These are phyloP conservation scores for Brachyhypopomus gauderio DNA, from an alignment of 2,113 vertebrate species.

Conservation along the genomic window DNA sequence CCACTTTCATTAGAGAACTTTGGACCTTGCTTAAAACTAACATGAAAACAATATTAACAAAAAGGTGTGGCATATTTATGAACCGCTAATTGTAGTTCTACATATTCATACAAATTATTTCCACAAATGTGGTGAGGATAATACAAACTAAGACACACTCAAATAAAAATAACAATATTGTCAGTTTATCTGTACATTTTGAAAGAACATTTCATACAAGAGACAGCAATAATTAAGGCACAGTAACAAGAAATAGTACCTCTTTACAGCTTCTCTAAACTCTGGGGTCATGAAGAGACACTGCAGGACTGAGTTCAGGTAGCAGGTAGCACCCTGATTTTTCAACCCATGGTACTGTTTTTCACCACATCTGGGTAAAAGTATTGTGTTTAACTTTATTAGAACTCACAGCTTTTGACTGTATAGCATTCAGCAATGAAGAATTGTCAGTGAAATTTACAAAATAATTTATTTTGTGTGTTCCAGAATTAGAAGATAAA, in stretches of 20 bases:
- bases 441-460: too few species aligned
- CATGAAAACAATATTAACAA: not conserved
- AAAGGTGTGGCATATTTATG: not conserved
- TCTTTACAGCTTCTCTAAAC: slow-evolving; percentile 16
- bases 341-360: slow-evolving; percentile 24
- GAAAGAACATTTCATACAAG: not conserved
- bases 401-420: too few species aligned
- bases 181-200: too few species aligned
- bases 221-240: not conserved
- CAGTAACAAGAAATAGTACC: not conserved
- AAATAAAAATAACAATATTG: not conserved
- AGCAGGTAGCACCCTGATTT: slow-evolving; percentile 46
- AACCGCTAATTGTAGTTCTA: not conserved
- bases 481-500: too few species aligned
- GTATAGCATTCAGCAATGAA: too few species aligned
- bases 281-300: slow-evolving; percentile 46
- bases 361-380: not conserved
- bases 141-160: not conserved
- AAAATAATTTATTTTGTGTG: too few species aligned
- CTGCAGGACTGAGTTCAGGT: slow-evolving; percentile 40
- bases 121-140: not conserved
- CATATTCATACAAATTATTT: not conserved
- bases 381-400: too few species aligned
- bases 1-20: not conserved
- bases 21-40: not conserved